Base-by-base conservation (phyloP, 2,797 vertebrate species). In the Micropoecilia bifurca region DNA sequence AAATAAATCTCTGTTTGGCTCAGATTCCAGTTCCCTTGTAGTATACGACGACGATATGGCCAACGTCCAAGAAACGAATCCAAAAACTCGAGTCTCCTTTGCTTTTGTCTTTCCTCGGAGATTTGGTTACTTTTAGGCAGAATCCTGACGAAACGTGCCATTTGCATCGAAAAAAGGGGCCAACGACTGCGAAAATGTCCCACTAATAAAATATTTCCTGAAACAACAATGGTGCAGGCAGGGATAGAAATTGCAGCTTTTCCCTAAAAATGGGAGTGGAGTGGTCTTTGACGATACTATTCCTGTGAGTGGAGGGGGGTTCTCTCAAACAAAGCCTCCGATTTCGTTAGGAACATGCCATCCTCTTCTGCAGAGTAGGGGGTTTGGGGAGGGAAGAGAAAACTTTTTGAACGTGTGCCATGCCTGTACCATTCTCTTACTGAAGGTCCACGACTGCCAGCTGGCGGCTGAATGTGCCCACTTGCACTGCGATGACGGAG, bases 361-460 rank as follows among this genome's bases (percentile, higher is more conserved):
- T 96, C 95, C 94, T 95, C 89, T 86, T 95, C 95, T 95, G 92
- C 90, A 94, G 93, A 92, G 93, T 94, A 96, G 96, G 96, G 96
- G 96, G 95, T 96, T 95, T 93, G 89, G 92, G 90, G 90, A 93
- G 93, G 95, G 95, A 96, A 95, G 93, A 90, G 93, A 95, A 96
- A 96, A 96, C 95, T 97, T 96, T 96, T 96, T 97, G 96, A 96
- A 96, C 90, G 94, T 92, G 95, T 96, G 96, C 96, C 96, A 97
- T 95, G 93, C 96, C 96, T 95, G 95, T 94, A 93, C 94, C 94
- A 95, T 96, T 95, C 95, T 95, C 94, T 96, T 95, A 96, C 96
- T 94, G 93, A 93, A 96, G 95, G 96, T 93, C 95, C 96, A 87
- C 95, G 95, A 96, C 94, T 96, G 96, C 96, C 96, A 97, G 96